Conservation (phyloP, 2,113 vertebrate genomes). For the Promerops cafer region DNA sequence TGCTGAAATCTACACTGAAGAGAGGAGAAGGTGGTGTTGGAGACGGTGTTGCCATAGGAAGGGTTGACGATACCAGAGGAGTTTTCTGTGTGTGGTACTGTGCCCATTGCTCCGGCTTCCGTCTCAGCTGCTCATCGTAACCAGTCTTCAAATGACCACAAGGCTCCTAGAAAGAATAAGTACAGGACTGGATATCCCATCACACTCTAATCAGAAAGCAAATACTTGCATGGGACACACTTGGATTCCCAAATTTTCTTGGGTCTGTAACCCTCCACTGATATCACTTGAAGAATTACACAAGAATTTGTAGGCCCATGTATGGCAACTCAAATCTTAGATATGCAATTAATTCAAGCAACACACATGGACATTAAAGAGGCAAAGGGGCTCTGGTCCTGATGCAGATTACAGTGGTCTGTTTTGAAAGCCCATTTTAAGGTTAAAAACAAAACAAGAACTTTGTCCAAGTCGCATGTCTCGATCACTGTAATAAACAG, state of each 20-base stretch:
- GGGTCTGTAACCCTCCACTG: neutral
- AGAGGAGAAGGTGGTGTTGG: slow-evolving; percentile 88
- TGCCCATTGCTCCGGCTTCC: slow-evolving; percentile 91
- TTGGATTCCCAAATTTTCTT: neutral
- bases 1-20: slow-evolving; percentile 87
- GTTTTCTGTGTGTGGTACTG: slow-evolving; percentile 82
- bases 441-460: neutral
- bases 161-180: slow-evolving; percentile 73
- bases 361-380: neutral
- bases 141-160: slow-evolving; percentile 84
- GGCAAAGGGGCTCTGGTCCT: neutral
- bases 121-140: slow-evolving; percentile 87
- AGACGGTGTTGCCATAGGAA: slow-evolving; percentile 77
- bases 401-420: neutral
- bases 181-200: neutral
- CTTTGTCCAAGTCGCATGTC: neutral
- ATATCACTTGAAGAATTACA: neutral
- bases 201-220: neutral
- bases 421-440: neutral
- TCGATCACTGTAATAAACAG: neutral
- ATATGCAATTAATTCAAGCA: neutral
- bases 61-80: slow-evolving; percentile 71
- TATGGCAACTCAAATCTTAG: neutral
- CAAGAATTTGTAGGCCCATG: neutral
- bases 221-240: neutral